phyloP scores from a whole-genome alignment of 2,888 invertebrate species.

The Campoletis raptor region DNA sequence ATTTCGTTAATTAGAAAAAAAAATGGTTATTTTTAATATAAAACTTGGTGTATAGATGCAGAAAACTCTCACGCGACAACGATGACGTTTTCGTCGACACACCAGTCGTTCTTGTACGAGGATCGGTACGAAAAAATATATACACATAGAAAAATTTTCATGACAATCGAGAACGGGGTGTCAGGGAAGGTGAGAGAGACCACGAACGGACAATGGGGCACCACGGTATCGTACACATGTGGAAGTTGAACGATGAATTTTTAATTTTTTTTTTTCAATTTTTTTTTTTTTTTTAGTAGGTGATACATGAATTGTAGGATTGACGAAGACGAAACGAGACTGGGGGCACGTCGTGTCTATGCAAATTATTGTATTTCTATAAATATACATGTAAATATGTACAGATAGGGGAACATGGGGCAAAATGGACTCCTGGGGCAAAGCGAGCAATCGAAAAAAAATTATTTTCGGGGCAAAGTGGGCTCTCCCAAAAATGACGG shows the following conservation, averaged over 20 bases:
- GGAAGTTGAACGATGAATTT: slow-evolving; percentile 31
- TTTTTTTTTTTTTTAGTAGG: slow-evolving; percentile 35
- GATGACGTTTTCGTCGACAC: slow-evolving; percentile 22
- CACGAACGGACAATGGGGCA: slow-evolving; percentile 30
- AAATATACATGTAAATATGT: neutral
- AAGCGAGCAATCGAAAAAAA: too few relatives aligned
- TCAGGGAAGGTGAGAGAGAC: slow-evolving; percentile 61
- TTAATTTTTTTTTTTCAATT: slow-evolving; percentile 30
- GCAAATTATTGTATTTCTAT: slow-evolving; percentile 47
- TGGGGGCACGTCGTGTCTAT: slow-evolving; percentile 63
- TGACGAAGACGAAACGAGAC: slow-evolving; percentile 55
- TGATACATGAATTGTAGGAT: slow-evolving; percentile 41
- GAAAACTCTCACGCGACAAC: slow-evolving; percentile 41
- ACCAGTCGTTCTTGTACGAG: neutral
- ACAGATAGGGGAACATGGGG: too few relatives aligned
- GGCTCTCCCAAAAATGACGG: too few relatives aligned
- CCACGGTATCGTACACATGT: slow-evolving; percentile 21
- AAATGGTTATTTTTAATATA: neutral
- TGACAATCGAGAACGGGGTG: slow-evolving; percentile 65
- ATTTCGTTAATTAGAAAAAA: neutral
- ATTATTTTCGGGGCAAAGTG: too few relatives aligned
- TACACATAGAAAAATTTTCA: slow-evolving; percentile 54
- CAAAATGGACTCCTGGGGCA: too few relatives aligned
- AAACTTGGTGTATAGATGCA: neutral
- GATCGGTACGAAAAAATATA: neutral